phyloP scores from a whole-genome alignment of 2,113 vertebrate genomes.

The Plotosus lineatus region DNA sequence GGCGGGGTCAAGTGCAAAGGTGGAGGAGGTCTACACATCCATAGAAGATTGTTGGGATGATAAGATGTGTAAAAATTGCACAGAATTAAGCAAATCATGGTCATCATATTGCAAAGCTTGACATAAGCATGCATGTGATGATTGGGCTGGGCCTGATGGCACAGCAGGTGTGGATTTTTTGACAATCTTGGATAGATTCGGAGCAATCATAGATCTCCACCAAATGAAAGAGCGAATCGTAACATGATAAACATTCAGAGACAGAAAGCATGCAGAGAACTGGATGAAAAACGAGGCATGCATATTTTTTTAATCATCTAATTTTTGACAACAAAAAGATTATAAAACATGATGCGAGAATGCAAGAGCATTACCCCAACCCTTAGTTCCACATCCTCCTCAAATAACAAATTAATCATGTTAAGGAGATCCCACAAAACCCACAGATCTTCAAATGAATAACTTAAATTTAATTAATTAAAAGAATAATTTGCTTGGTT shows the following conservation, averaged over 20 bases:
- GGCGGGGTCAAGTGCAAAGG: neutral
- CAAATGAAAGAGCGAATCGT: neutral
- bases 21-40: constrained; percentile 36
- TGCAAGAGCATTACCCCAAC: neutral
- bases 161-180: neutral
- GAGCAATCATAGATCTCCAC: neutral
- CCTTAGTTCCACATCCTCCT: neutral
- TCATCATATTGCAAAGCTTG: constrained; percentile 7
- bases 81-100: constrained; percentile 30
- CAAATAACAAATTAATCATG: neutral
- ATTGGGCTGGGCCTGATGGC: neutral
- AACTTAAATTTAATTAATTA: neutral
- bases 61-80: constrained; percentile 29
- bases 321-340: neutral
- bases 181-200: neutral
- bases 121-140: constrained; percentile 14
- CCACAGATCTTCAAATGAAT: neutral
- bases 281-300: neutral
- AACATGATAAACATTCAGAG: neutral
- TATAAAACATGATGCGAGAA: neutral
- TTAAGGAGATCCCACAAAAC: neutral
- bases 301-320: neutral
- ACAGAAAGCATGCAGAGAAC: neutral
- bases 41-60: constrained; percentile 19
- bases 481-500: neutral